Evolutionary conservation across 1,140 invertebrate genomes (phyloP).

Genomic region (Drosophila asahinai): DNA sequence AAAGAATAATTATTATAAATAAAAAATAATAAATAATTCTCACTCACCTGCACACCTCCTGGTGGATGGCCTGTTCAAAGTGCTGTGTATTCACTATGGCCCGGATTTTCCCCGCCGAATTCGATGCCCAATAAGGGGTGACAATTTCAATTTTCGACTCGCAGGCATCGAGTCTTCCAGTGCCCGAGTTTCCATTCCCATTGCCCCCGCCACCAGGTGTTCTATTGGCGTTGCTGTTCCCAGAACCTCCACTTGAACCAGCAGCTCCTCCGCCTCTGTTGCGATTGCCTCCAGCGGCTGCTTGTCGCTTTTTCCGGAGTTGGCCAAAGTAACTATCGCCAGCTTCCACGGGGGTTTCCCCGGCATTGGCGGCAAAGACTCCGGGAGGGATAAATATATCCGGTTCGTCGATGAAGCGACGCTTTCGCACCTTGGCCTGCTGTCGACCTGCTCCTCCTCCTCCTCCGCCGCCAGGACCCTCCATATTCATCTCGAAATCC

Average conservation of each 20-base stretch:
- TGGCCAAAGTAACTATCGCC: conserved; percentile 87
- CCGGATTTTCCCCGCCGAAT: conserved; percentile 94
- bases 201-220: conserved; percentile 40
- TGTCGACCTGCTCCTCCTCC: conserved; percentile 71
- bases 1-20: neutral
- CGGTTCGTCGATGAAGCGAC: conserved; percentile 86
- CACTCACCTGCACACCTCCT: conserved; percentile 95
- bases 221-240: conserved; percentile 43
- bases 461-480: conserved; percentile 85
- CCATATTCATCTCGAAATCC: conserved; percentile 90
- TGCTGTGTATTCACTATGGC: conserved; percentile 97
- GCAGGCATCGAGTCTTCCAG: conserved; percentile 92
- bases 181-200: conserved; percentile 85
- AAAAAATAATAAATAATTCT: neutral
- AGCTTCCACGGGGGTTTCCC: conserved; percentile 63
- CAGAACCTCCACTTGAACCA: conserved; percentile 15
- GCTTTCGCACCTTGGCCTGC: conserved; percentile 86
- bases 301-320: conserved; percentile 86
- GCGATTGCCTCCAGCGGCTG: conserved; percentile 65
- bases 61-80: conserved; percentile 97
- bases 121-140: conserved; percentile 97
- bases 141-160: conserved; percentile 97
- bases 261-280: conserved; percentile 39
- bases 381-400: conserved; percentile 85
- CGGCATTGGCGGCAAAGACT: conserved; percentile 68